phyloP scores from a whole-genome alignment of 2,797 vertebrate genomes.

The Leptodactylus fallax region DNA sequence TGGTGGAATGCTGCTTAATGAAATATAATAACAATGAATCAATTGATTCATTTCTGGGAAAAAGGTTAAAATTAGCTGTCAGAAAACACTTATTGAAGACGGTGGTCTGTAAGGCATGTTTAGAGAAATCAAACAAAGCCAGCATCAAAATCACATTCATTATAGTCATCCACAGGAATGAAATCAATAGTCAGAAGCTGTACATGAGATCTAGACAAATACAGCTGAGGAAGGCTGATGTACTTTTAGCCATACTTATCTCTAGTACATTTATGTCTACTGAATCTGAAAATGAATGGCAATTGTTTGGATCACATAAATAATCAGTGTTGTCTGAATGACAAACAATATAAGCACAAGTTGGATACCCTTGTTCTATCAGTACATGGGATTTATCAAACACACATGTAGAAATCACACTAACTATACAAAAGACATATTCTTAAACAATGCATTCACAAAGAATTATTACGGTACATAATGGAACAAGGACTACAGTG shows the following conservation, averaged over 20 bases:
- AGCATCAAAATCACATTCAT: constrained; percentile 36
- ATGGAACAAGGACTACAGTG: background rate
- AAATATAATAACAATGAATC: constrained; percentile 51
- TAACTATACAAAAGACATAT: background rate
- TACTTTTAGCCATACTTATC: constrained; percentile 8
- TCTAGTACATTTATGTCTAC: constrained; percentile 16
- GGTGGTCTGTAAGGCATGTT: constrained; percentile 46
- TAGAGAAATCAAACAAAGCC: constrained; percentile 43
- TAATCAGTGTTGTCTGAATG: constrained; percentile 1
- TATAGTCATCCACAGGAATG: constrained; percentile 28
- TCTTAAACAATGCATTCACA: background rate
- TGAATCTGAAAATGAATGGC: constrained; percentile 26
- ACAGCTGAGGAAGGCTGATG: constrained; percentile 11
- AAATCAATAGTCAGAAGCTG: constrained; percentile 47
- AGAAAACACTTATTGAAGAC: constrained; percentile 54
- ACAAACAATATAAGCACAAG: constrained; percentile 4
- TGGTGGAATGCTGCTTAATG: constrained; percentile 45
- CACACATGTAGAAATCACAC: constrained; percentile 2
- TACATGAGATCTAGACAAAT: constrained; percentile 32
- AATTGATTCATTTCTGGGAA: constrained; percentile 44
- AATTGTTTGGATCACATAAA: background rate
- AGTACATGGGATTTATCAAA: constrained; percentile 4
- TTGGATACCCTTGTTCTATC: background rate
- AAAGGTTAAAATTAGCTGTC: constrained; percentile 50
- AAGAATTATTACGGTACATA: background rate